phyloP scores from a whole-genome alignment of 1,140 invertebrate species.

The Neoseiulus cucumeris region DNA sequence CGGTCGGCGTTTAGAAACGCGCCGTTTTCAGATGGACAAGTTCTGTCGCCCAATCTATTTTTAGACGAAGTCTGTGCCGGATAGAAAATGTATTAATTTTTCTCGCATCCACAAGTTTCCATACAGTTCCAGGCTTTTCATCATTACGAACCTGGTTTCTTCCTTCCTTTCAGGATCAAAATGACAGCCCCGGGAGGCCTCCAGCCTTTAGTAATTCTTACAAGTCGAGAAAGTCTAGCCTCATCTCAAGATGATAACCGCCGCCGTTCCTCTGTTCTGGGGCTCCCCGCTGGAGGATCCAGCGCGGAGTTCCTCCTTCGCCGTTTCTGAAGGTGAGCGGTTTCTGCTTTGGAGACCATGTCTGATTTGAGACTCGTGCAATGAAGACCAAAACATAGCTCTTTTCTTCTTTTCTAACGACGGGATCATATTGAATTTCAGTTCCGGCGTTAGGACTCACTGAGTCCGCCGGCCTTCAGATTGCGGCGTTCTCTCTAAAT shows the following conservation, averaged over 20 bases:
- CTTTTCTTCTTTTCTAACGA: neutral
- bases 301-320: neutral
- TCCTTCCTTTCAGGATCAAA: neutral
- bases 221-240: conserved; percentile 4
- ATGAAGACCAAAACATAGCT: neutral
- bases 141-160: neutral
- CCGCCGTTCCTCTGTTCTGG: neutral
- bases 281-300: neutral
- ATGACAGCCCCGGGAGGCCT: conserved; percentile 7
- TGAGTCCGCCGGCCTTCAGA: neutral
- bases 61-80: too few species aligned
- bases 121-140: too few species aligned
- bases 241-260: neutral
- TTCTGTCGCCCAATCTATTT: too few species aligned
- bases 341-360: neutral
- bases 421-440: neutral
- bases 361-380: neutral
- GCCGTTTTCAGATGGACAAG: too few species aligned
- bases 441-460: neutral
- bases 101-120: too few species aligned
- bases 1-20: too few species aligned
- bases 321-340: neutral
- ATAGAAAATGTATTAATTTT: too few species aligned
- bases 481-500: neutral
- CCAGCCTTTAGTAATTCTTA: neutral